These are phyloP conservation scores for Meriones psammophilus DNA, from an alignment of 2,797 vertebrate species.

Conservation along the genomic window DNA sequence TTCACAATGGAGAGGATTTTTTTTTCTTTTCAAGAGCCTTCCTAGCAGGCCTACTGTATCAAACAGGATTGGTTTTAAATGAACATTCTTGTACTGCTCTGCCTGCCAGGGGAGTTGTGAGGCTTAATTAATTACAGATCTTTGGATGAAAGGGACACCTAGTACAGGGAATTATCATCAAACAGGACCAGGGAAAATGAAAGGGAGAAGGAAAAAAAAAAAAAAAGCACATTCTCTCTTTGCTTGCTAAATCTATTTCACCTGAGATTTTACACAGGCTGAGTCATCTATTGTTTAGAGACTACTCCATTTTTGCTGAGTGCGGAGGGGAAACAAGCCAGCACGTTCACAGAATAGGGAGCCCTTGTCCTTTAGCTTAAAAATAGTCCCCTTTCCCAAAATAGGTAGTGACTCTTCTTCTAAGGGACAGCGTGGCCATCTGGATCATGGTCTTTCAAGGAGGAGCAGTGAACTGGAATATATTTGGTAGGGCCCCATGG, in stretches of 20 bases:
- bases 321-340: conserved; percentile 83
- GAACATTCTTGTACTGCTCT: conserved; percentile 71
- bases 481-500: not conserved
- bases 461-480: conserved; percentile 20
- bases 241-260: conserved; percentile 87
- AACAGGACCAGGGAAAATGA: conserved; percentile 82
- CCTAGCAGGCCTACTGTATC: conserved; percentile 72
- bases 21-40: conserved; percentile 69
- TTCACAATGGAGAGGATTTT: conserved; percentile 55
- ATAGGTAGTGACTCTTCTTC: conserved; percentile 64
- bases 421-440: not conserved
- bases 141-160: conserved; percentile 76
- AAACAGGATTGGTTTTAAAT: conserved; percentile 79
- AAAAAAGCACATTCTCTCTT: conserved; percentile 78
- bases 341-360: conserved; percentile 63
- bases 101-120: conserved; percentile 76
- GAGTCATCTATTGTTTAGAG: conserved; percentile 87
- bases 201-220: conserved; percentile 34
- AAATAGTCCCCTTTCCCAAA: conserved; percentile 78
- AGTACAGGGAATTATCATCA: conserved; percentile 78
- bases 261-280: conserved; percentile 84
- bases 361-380: conserved; percentile 77
- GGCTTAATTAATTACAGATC: conserved; percentile 78
- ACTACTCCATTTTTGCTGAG: conserved; percentile 86
- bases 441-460: conserved; percentile 32